Percentiles rank a stretch among this genome's conserved stretches.
Conservation (phyloP, 2,113 vertebrate genomes). For the Pelvicachromis taeniatus region DNA sequence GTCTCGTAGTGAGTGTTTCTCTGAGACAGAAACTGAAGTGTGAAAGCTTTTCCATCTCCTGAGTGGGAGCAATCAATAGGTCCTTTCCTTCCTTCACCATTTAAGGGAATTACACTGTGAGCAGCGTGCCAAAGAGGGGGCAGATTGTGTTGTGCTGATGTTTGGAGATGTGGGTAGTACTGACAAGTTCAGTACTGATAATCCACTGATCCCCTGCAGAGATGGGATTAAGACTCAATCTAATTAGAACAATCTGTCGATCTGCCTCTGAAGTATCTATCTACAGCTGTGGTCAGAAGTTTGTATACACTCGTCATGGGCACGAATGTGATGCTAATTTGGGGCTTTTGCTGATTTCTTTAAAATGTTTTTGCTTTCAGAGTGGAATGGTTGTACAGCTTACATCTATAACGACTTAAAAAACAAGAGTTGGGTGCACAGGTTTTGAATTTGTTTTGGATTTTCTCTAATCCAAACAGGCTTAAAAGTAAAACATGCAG, state of each 20-base stretch:
- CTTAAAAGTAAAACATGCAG: background rate
- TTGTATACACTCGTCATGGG: background rate
- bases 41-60: slow-evolving; percentile 11
- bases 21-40: background rate
- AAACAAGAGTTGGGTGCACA: background rate
- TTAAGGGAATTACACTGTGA: background rate
- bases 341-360: background rate
- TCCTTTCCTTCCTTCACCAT: background rate
- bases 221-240: slow-evolving; percentile 15
- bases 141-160: background rate
- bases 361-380: background rate
- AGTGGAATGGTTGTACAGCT: background rate
- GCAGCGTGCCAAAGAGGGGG: background rate
- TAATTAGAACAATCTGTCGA: slow-evolving; percentile 2
- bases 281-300: background rate
- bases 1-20: background rate
- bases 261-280: background rate
- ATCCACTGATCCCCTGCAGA: slow-evolving; percentile 1
- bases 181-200: background rate
- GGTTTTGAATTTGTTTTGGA: no score
- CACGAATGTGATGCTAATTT: background rate
- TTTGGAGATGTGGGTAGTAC: background rate
- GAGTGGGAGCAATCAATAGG: background rate
- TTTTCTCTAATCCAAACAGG: background rate
- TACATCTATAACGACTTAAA: background rate